Evolutionary conservation across 2,113 vertebrate genomes (phyloP).

Genomic region (Bubo blakistoni): DNA sequence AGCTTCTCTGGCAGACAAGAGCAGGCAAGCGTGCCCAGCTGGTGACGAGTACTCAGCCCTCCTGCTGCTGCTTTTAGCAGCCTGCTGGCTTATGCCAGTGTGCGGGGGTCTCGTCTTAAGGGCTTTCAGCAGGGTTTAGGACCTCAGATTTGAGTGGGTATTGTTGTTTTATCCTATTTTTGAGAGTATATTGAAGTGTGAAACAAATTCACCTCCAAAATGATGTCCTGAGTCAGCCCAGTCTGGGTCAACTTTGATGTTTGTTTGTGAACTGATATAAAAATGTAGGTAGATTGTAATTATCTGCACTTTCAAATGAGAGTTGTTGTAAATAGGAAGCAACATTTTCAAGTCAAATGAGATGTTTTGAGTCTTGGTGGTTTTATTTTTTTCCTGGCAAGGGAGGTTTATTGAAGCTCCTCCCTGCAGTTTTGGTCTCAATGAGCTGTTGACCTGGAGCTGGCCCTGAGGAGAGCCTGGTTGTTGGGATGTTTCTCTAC

Average conservation of each 20-base stretch:
- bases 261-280: background rate
- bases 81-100: background rate
- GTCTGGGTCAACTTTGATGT: no score
- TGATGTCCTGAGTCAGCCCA: background rate
- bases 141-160: background rate
- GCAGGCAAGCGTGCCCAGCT: background rate
- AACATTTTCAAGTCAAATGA: background rate
- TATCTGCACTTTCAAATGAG: background rate
- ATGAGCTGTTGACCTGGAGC: background rate
- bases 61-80: background rate
- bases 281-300: background rate
- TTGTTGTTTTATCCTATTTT: background rate
- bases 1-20: background rate
- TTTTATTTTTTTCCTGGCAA: background rate
- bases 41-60: rapidly evolving
- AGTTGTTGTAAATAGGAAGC: background rate
- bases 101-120: rapidly evolving
- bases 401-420: background rate
- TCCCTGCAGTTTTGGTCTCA: background rate
- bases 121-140: background rate
- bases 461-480: background rate
- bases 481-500: background rate
- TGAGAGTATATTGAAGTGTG: rapidly evolving
- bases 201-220: background rate
- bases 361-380: rapidly evolving